Evolutionary conservation across 1,140 invertebrate genomes (phyloP), one percentile per base, ranked within the genome.

Genomic region (Zophobas morio): DNA sequence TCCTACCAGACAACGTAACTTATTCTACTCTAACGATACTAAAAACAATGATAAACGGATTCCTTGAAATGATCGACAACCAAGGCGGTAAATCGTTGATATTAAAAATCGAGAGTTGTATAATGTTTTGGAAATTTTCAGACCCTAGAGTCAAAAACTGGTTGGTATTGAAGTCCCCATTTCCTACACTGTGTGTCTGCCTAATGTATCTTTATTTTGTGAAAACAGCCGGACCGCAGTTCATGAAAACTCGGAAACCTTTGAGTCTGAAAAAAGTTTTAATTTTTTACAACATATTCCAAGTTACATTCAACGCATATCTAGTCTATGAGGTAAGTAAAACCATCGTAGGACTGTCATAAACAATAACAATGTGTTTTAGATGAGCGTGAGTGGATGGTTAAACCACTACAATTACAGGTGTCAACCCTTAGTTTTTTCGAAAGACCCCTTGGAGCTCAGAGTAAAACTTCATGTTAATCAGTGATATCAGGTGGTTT

Each of bases 381-480:
- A 89, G 92, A 91, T 34, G 90, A 92, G 88, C 91, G 91, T 84
- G 94, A 94, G 88, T 96, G 94, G 94, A 91, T 95, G 90, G 92
- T 96, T 90, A 93, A 94, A 86, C 92, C 20, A 94, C 86, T 98
- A 98, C 92, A 98, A 92, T 89, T 94, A 95, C 90, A 92, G 92
- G 86, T 99, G 97, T 92, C 96, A 99, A 90, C 95, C 96, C 80
- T 95, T 98, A 87, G 94, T 96, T 90, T 96, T 97, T 91, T 94
- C 93, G 84, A 92, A 95, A 88, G 91, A 93, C 89, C 94, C 94
- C 86, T 92, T 93, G 90, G 95, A 95, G 87, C 89, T 96, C 88
- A 93, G 95, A 92, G 96, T 98, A 91, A 91, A 49, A 60, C 40
- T 75, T 75, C 2, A 51, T 20, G 1, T 66, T 37, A 6, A 8